phyloP scores from a whole-genome alignment of 2,113 vertebrate species.

The Tachysurus fulvidraco region DNA sequence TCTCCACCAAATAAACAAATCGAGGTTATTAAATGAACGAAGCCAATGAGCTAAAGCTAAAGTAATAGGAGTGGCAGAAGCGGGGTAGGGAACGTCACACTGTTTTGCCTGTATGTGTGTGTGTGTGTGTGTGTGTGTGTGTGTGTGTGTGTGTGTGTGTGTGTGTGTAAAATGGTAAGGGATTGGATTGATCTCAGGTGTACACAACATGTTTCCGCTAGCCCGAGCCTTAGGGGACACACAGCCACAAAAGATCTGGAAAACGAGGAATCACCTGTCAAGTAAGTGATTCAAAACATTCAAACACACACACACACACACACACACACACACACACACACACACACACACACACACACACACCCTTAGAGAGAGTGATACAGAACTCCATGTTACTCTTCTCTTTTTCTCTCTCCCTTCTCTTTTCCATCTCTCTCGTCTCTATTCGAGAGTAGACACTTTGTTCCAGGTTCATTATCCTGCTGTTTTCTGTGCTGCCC shows the following conservation, averaged over 20 bases:
- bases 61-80: constrained; percentile 44
- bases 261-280: constrained; percentile 38
- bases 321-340: not conserved
- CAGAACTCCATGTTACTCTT: not conserved
- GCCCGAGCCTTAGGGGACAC: constrained; percentile 35
- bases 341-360: not conserved
- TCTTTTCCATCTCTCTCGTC: not conserved
- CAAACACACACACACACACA: not conserved
- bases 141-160: constrained; percentile 41
- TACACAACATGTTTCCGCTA: constrained; percentile 37
- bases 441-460: not conserved
- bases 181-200: constrained; percentile 51
- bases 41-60: constrained; percentile 50
- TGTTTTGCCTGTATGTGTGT: constrained; percentile 35
- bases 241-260: constrained; percentile 17
- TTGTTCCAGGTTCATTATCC: constrained; percentile 25
- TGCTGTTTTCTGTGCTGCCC: not conserved
- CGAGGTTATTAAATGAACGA: constrained; percentile 68
- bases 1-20: constrained; percentile 71
- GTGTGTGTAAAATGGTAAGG: not conserved
- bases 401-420: not conserved
- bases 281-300: constrained; percentile 6
- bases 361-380: not conserved
- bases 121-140: constrained; percentile 44
- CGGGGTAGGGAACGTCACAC: constrained; percentile 1